Evolutionary conservation across 2,113 vertebrate species (phyloP), one percentile per base, ranked within the genome.

Genomic region (Lepus americanus): DNA sequence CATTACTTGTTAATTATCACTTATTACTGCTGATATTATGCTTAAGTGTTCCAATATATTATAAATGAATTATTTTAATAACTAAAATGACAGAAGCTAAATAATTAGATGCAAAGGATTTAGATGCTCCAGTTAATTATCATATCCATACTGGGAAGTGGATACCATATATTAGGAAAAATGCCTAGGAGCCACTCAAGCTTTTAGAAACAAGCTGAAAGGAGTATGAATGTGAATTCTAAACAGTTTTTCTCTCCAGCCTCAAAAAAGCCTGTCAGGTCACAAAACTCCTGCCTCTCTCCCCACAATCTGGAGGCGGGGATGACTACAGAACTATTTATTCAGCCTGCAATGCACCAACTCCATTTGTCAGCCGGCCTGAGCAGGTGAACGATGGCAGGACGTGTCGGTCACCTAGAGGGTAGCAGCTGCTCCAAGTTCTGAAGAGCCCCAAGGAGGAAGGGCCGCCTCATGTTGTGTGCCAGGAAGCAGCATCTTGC

Each of bases 341-440:
- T 81, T 96, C 80, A 67, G 53, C 13, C 76, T 87, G 53, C 53
- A 92, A 17, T 0, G 9, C 0, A 9, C 83, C 89, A 87, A 1
- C n/a, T 89, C 83, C 31, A 22, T 81, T 87, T 87, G 88, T 92
- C 95, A 97, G 91, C 77, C 36, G 82, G 80, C 31, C 82, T 59
- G 74, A 74, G 80, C 80, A 69, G 84, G 95, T 93, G 80, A 94
- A 33, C 0, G 0, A 73, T 83, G 53, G 89, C 76, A 93, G 92
- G 64, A 69, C 87, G 73, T 70, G 53, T 19, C 3, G 2, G 95
- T 96, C 94, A 92, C 95, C 95, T 94, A 70, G 66, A 87, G 92
- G 63, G 83, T 1, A 89, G 93, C 97, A 97, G 95, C 86, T 96
- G 96, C 77, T 95, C 29, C 1, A 5, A 77, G 70, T 73, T 93